phyloP scores from a whole-genome alignment of 2,888 invertebrate genomes.

The Sarcophaga subvicina region DNA sequence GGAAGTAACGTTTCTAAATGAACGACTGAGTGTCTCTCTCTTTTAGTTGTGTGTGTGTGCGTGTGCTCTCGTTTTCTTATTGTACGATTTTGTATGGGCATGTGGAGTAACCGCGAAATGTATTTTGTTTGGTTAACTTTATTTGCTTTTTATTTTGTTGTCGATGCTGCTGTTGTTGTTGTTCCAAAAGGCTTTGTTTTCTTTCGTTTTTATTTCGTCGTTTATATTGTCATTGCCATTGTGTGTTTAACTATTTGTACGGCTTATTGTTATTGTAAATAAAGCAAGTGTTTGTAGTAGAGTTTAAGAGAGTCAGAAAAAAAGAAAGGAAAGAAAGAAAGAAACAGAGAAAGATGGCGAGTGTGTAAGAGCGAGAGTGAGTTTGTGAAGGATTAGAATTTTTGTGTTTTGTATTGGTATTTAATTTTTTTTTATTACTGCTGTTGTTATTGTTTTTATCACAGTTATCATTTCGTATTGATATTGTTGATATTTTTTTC shows the following conservation, averaged over 20 bases:
- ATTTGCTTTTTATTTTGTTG: conserved; percentile 9
- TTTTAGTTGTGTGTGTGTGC: no score
- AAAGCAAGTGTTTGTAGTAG: not conserved
- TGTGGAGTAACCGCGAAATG: conserved; percentile 50
- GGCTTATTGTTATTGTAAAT: conserved; percentile 4
- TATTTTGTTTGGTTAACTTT: conserved; percentile 56
- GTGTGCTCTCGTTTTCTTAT: not conserved
- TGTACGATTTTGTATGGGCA: conserved; percentile 18
- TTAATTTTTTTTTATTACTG: conserved; percentile 28
- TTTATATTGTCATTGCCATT: conserved; percentile 1
- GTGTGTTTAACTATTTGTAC: conserved; percentile 44
- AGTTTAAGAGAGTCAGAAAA: not conserved
- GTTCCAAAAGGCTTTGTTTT: not conserved
- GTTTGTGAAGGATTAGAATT: conserved; percentile 54
- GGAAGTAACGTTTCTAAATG: no score
- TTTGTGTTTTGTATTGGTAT: conserved; percentile 41
- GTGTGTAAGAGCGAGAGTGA: conserved; percentile 7
- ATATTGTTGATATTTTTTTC: not conserved
- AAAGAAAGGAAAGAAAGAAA: no score
- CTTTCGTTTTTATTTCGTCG: not conserved
- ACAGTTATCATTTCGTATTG: conserved; percentile 47
- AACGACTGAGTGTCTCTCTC: no score
- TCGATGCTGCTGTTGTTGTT: not conserved
- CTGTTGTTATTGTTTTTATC: conserved; percentile 30
- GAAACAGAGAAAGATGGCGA: no score